Base-by-base conservation (phyloP, 2,888 invertebrate genomes). In the Iselma pallidipennis region DNA sequence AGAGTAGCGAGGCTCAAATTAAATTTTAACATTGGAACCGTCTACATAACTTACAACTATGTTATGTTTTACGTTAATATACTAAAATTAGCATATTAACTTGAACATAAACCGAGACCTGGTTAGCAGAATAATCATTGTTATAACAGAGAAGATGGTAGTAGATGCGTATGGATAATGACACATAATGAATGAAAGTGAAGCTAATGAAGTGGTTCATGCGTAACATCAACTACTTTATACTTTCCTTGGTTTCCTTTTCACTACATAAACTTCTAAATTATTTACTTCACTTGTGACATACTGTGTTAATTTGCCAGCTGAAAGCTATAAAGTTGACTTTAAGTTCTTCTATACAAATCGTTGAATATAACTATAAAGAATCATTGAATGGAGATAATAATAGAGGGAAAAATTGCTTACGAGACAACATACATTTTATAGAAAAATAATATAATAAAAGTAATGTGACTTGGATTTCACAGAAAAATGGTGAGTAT, bases 171-270 rank as follows among this genome's bases (percentile, higher is more conserved):
- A 63, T 62, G 58, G 62, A 62, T 59, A 63, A 63, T 63, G 56
- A 56, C 52, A 58, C 53, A 42, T 49, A 55, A 63, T 53, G 63
- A 56, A 56, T 57, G 63, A 59, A 57, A 59, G 57, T 63, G 59
- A 62, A 61, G 60, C 61, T 66, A 67, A 66, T 65, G 66, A 63
- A 67, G 65, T 58, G 63, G 55, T 55, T 64, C 59, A 56, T 65
- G 61, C 59, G 59, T 55, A 64, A 63, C 65, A 62, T 56, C 26
- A 59, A 58, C 57, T 62, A 63, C 61, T 65, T 57, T 55, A n/a
- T 37, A 49, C 58, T 25, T 57, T 64, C 37, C 62, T 28, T 25
- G n/a, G 33, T 48, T 57, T 61, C 57, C 57, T 61, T 61, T 56
- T 48, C 7, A 28, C 49, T 9, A 49, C 25, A 29, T 7, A 16